Base-by-base conservation (phyloP, 2,888 invertebrate genomes). In the Catocala sponsa region DNA sequence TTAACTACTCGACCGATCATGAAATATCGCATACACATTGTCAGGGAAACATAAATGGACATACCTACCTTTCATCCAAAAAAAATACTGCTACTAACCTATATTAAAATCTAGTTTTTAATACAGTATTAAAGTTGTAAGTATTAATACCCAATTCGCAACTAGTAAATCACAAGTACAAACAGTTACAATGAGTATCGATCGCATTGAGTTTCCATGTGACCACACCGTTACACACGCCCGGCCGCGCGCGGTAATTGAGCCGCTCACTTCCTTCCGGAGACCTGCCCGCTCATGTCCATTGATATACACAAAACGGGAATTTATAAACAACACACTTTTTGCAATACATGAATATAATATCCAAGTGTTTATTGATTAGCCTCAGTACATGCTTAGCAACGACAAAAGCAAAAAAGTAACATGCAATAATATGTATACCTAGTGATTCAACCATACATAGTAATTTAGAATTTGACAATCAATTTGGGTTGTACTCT, bases 261-360 rank as follows among this genome's bases (percentile, higher is more conserved):
- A 91, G 84, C 87, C 83, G 81, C 77, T 80, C 83, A 85, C 87
- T 91, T 92, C 92, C 92, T 92, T 92, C 92, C 92, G 90, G 87
- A 77, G 76, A 81, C 81, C 80, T 83, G 76, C 76, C 79, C 75
- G 73, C 70, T 76, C 66, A 70, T 74, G 76, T 74, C 78, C 82
- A 81, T 70, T 78, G 72, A 78, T 79, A 74, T 79, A 68, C 76
- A 75, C 76, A 80, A 72, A 82, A 80, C 78, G 77, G 79, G 76
- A 73, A 81, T 82, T 75, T 77, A 72, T 74, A 75, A 66, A 75
- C 72, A 70, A 70, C 51, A 41, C 42, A 57, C 64, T 63, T 61
- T 57, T 48, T 43, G 70, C 61, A 49, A 59, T 65, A 5, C 47
- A 51, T 33, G 13, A 50, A 13, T 32, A 38, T 25, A n/a, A 38